Percentiles rank a stretch among this genome's conserved stretches.
phyloP scores from a whole-genome alignment of 2,797 vertebrate species.

The Phrynocephalus guinanensis region DNA sequence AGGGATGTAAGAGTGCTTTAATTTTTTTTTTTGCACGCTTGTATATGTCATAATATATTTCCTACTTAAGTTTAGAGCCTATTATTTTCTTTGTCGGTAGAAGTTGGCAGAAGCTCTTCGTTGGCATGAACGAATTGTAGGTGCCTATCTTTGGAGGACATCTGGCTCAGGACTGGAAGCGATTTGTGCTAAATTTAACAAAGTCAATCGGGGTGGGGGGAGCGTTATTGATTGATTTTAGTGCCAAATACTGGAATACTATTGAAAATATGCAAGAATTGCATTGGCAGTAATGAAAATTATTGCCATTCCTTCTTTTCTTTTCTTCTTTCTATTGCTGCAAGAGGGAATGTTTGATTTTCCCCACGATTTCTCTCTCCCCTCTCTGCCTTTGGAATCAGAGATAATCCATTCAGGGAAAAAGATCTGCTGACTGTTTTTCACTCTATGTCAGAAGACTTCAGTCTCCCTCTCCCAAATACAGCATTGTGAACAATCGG shows the following conservation, averaged over 20 bases:
- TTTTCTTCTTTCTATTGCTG: not conserved
- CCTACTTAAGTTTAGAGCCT: not conserved
- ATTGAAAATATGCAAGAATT: not conserved
- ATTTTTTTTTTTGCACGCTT: conserved; percentile 20
- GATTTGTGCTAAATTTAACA: not conserved
- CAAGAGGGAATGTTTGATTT: not conserved
- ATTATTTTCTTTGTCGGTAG: not conserved
- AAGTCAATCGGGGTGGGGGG: too few species aligned
- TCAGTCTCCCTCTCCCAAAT: not conserved
- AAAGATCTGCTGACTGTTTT: not conserved
- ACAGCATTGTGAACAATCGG: not conserved
- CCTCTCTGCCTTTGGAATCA: too few species aligned
- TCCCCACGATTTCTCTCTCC: not conserved
- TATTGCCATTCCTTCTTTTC: not conserved
- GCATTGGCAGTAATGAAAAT: not conserved
- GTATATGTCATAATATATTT: conserved; percentile 3
- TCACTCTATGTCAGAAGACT: not conserved
- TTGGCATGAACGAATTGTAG: not conserved
- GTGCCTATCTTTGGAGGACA: not conserved
- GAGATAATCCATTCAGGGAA: not conserved
- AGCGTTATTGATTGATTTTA: not conserved
- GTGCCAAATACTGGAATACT: not conserved
- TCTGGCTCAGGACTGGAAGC: conserved; percentile 14
- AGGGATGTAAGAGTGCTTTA: conserved; percentile 14
- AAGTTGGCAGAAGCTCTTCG: not conserved